These are phyloP conservation scores for Heterodera carotae DNA, from an alignment of 1,140 invertebrate species.

Conservation along the genomic window DNA sequence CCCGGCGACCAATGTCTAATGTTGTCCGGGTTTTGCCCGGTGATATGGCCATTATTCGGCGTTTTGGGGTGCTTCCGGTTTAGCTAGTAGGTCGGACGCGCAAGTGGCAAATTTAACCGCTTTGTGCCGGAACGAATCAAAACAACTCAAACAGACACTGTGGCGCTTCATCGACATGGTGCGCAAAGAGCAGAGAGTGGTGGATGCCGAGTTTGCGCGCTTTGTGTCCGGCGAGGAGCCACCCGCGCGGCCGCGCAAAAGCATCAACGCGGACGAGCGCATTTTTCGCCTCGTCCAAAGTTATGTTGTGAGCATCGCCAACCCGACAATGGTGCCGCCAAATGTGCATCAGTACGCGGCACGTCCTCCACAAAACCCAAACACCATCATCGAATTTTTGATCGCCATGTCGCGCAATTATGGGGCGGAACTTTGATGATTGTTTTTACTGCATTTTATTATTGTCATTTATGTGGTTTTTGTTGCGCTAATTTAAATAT, in stretches of 20 bases:
- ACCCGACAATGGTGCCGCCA: not conserved
- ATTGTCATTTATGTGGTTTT: no score
- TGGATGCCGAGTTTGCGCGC: slow-evolving; percentile 13
- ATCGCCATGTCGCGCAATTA: slow-evolving; percentile 14
- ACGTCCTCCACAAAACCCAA: slow-evolving; percentile 10
- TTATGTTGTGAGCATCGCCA: not conserved
- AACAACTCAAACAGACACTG: no score
- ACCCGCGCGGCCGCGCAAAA: not conserved
- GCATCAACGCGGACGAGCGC: slow-evolving; percentile 2
- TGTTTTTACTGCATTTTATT: no score
- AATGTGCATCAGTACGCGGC: slow-evolving; percentile 11
- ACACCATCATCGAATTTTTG: slow-evolving; percentile 21
- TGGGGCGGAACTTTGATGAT: slow-evolving; percentile 19
- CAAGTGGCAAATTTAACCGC: no score
- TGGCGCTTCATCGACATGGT: slow-evolving; percentile 22
- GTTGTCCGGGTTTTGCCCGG: no score
- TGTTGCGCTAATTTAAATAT: no score
- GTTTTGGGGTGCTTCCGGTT: no score
- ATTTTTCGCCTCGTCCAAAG: slow-evolving; percentile 15
- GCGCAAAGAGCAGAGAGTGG: slow-evolving; percentile 13
- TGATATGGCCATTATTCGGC: no score
- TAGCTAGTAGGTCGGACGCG: no score
- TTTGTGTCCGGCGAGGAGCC: slow-evolving; percentile 18
- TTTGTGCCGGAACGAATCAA: not conserved
- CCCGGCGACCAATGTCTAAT: no score